phyloP scores from a whole-genome alignment of 2,113 vertebrate genomes.

The Cettia cetti region DNA sequence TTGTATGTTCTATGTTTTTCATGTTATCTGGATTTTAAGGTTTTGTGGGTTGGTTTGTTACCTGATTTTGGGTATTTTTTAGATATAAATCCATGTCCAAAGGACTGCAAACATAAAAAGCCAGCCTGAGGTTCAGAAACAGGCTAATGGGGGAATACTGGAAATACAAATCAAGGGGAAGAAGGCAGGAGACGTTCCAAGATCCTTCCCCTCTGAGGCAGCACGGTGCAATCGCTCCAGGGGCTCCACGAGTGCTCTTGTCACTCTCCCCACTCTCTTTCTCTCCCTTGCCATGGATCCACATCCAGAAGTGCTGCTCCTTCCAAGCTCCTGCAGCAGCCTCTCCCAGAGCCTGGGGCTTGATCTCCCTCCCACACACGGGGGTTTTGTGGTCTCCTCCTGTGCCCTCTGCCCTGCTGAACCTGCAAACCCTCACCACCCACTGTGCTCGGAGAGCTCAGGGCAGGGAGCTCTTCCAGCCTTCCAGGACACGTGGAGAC shows the following conservation, averaged over 20 bases:
- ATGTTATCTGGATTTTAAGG: not conserved
- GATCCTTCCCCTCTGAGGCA: not conserved
- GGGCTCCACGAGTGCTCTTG: fast-evolving
- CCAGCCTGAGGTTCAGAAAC: not conserved
- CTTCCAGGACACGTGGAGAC: no score
- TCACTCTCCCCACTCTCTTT: not conserved
- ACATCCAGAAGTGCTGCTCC: not conserved
- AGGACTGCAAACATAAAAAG: not conserved
- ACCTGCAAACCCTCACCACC: not conserved
- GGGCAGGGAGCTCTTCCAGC: not conserved
- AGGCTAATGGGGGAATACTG: fast-evolving
- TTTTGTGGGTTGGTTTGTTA: not conserved
- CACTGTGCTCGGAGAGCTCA: not conserved
- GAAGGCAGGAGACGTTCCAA: not conserved
- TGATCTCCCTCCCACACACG: not conserved
- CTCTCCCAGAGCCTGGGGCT: not conserved
- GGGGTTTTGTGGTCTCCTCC: not conserved
- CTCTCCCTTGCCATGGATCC: not conserved
- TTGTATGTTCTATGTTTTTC: not conserved
- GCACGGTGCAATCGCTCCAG: fast-evolving
- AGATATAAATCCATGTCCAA: not conserved
- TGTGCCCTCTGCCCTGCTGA: not conserved
- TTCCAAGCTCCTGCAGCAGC: not conserved
- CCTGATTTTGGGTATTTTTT: not conserved
- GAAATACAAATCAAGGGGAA: not conserved